A percentile compares a stretch with the other conserved stretches of the same genome.
Evolutionary conservation across 2,888 invertebrate genomes (phyloP).

Genomic region (Plebejus anna): DNA sequence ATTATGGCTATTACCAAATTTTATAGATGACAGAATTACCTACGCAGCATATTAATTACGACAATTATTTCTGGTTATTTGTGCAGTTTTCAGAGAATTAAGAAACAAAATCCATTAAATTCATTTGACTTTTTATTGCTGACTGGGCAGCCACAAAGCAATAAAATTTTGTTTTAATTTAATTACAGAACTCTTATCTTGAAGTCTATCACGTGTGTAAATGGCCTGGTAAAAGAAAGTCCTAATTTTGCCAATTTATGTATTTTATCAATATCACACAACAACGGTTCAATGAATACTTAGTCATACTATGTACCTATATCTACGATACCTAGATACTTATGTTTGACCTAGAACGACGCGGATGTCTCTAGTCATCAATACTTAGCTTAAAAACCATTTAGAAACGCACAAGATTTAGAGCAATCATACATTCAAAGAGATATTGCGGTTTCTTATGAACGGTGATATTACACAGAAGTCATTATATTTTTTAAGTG

Average conservation of each 20-base stretch:
- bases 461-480: slow-evolving; percentile 12
- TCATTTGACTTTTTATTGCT: not conserved
- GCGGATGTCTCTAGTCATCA: not conserved
- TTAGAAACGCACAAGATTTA: slow-evolving; percentile 18
- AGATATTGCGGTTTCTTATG: slow-evolving; percentile 12
- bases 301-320: not conserved
- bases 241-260: not conserved
- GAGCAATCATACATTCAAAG: slow-evolving; percentile 2
- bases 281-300: not conserved
- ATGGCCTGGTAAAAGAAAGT: not conserved
- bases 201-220: not conserved
- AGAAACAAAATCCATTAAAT: not conserved
- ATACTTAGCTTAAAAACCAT: not conserved
- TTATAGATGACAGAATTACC: not conserved
- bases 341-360: not conserved
- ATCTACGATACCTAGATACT: not conserved
- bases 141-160: slow-evolving; percentile 8
- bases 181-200: not conserved
- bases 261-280: not conserved
- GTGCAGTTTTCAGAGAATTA: not conserved
- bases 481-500: slow-evolving; percentile 22
- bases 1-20: slow-evolving; percentile 14
- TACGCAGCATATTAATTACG: not conserved
- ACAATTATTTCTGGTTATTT: not conserved
- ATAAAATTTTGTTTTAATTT: slow-evolving; percentile 8